phyloP scores from a whole-genome alignment of 2,113 vertebrate genomes.

The Chionomys nivalis region DNA sequence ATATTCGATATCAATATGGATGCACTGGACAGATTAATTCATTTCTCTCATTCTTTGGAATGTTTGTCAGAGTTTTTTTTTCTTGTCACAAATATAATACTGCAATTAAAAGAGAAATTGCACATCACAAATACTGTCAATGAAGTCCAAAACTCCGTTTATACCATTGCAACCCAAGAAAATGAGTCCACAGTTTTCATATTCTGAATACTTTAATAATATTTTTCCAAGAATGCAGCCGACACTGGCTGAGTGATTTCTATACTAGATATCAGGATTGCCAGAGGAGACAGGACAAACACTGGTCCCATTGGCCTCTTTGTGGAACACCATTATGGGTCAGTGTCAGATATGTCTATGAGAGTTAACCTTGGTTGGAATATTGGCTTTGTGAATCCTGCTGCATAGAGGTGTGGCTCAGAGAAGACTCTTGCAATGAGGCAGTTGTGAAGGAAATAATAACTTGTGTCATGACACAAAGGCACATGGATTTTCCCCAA shows the following conservation, averaged over 20 bases:
- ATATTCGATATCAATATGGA: conserved; percentile 70
- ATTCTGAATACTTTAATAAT: not conserved
- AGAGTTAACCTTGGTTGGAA: not conserved
- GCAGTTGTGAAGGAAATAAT: not conserved
- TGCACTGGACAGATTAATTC: conserved; percentile 51
- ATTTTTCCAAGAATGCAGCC: not conserved
- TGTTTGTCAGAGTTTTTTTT: conserved; percentile 31
- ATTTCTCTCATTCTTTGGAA: conserved; percentile 48
- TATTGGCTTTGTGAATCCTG: not conserved
- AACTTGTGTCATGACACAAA: not conserved
- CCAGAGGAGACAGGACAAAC: not conserved
- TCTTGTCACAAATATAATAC: conserved; percentile 61
- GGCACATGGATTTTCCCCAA: not conserved
- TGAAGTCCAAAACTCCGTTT: conserved; percentile 48
- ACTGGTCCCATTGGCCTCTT: not conserved
- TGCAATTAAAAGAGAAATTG: conserved; percentile 52
- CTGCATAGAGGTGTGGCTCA: not conserved
- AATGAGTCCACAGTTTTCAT: not conserved
- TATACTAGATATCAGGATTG: not conserved
- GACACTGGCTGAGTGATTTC: not conserved
- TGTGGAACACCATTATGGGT: not conserved
- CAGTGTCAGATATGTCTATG: not conserved
- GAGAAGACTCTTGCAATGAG: not conserved
- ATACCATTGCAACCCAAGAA: not conserved
- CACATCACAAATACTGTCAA: conserved; percentile 44